These are phyloP conservation scores for Dendrocopos noguchii DNA, from an alignment of 2,113 vertebrate species.

Conservation along the genomic window DNA sequence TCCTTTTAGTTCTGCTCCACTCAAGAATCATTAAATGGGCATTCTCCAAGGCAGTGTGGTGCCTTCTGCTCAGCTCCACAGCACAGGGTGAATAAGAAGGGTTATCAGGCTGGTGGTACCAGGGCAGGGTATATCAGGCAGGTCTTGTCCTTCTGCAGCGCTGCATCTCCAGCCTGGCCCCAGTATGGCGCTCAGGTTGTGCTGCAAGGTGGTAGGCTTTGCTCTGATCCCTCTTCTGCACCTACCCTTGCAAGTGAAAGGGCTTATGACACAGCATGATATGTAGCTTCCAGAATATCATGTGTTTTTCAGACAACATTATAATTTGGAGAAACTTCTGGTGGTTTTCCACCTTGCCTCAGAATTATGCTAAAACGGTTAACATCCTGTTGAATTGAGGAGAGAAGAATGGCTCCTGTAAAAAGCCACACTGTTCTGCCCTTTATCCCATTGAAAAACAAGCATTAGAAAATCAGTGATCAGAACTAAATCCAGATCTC, in stretches of 20 bases:
- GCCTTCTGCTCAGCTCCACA: background rate
- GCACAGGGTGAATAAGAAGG: fast-evolving
- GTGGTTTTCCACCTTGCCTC: background rate
- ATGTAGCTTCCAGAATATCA: background rate
- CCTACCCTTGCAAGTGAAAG: background rate
- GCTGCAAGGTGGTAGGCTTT: background rate
- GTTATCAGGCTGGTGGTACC: background rate
- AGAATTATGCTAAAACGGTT: background rate
- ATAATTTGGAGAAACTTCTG: background rate
- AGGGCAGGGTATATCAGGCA: too few relatives aligned
- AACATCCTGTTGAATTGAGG: background rate
- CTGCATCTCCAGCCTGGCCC: too few relatives aligned
- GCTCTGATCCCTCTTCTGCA: background rate
- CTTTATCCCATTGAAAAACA: background rate
- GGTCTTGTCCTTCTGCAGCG: background rate
- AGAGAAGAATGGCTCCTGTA: background rate
- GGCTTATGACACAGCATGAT: background rate
- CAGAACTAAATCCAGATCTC: background rate
- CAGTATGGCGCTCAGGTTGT: fast-evolving
- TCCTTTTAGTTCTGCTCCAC: background rate
- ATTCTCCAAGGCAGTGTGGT: background rate
- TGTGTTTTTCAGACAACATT: background rate
- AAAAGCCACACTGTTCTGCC: background rate
- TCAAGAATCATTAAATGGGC: background rate
- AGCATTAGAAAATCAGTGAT: background rate